Evolutionary conservation across 2,888 invertebrate species (phyloP).

Genomic region (Chrysina gloriosa): DNA sequence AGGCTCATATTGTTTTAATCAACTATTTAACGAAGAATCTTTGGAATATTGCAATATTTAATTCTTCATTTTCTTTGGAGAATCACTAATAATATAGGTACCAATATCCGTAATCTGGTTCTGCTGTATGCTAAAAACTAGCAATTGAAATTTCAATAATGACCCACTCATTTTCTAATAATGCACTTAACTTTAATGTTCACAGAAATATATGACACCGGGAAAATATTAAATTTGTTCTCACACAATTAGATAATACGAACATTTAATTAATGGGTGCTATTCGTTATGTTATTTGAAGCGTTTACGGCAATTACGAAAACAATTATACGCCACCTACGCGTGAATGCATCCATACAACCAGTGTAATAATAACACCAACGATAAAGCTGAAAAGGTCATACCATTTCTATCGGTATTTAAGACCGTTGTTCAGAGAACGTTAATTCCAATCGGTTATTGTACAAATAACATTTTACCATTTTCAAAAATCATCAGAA

Average conservation of each 20-base stretch:
- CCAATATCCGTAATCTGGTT: too few species aligned
- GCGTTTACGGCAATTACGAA: conserved; percentile 40
- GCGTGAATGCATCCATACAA: conserved; percentile 42
- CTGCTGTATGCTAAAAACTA: too few species aligned
- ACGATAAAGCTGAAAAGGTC: conserved; percentile 43
- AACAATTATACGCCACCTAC: conserved; percentile 46
- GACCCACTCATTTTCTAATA: conserved; percentile 3
- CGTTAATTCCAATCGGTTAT: conserved; percentile 33
- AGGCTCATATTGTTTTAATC: too few species aligned
- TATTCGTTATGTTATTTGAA: conserved; percentile 31
- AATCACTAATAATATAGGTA: too few species aligned
- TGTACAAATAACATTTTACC: conserved; percentile 29
- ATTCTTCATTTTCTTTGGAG: too few species aligned
- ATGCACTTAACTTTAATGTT: conserved; percentile 19
- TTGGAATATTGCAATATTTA: too few species aligned
- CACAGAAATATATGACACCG: not conserved
- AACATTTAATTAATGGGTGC: conserved; percentile 13
- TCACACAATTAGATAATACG: conserved; percentile 41
- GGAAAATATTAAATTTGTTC: conserved; percentile 27
- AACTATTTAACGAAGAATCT: too few species aligned
- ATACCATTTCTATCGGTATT: conserved; percentile 39
- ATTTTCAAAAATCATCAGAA: conserved; percentile 33
- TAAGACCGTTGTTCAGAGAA: conserved; percentile 38
- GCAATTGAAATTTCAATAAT: not conserved
- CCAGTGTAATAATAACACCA: conserved; percentile 1